Base-by-base conservation (phyloP, 2,797 vertebrate species). In the Enteromius afrohamiltoni region DNA sequence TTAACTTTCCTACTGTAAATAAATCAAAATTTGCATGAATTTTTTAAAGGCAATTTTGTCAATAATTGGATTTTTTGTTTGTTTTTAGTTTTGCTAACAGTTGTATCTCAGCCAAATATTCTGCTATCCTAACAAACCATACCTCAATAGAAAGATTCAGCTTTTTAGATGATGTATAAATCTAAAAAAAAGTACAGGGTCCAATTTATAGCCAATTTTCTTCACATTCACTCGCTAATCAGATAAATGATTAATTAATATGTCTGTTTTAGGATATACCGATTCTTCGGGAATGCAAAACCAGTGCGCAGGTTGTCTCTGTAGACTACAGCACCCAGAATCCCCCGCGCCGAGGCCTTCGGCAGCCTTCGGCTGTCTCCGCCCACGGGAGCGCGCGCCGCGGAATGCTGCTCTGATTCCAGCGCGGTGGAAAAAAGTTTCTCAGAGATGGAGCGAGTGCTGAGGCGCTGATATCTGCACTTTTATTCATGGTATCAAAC, bases 301-400 rank as follows among this genome's bases (percentile, higher is more conserved):
- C n/a, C 2, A n/a, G 53, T 58, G 21, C 1, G 10, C 3, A 8
- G 55, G 23, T 64, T 31, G 10, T 81, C 79, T 19, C 8, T 1
- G 8, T 37, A 40, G 11, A 68, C 93, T 92, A 85, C 93, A 85
- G 89, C 85, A 90, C 94, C 95, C 94, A 91, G 19, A 85, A 77
- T 45, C n/a, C 87, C 26, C 21, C 26, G 37, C 37, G 3, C 21
- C 0, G 19, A 6, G 31, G 42, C 40, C 74, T 78, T 60, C 13
- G 55, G 67, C 19, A n/a, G 37, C 62, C 21, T 13, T 73, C 68
- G 60, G 23, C 86, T 40, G 34, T 42, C 42, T 62, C 64, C 49
- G 47, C 87, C 86, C 88, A 86, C 89, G 70, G 85, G 71, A 79
- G 73, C 83, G 88, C 86, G 87, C 49, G 75, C 89, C 31, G 88